Evolutionary conservation across 92 coral and sea anemone genomes (phyloP), one percentile per base, ranked within the genome.

Genomic region (Phenganax marumi): DNA sequence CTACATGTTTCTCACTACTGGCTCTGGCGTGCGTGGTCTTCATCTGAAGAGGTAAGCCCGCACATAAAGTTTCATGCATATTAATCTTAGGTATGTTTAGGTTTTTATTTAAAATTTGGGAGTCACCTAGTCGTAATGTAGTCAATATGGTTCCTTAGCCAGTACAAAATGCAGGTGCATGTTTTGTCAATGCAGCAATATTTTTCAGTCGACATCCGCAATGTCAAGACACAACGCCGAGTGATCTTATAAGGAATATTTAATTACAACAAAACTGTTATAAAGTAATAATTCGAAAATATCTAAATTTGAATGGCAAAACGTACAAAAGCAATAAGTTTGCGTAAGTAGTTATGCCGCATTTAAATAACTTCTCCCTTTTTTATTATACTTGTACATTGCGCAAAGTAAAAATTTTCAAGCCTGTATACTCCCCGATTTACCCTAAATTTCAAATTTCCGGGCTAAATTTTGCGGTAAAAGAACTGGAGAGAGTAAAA

Each of bases 401-500:
- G 13, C 70, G 47, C 70, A 22, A 4, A 64, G 26, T 8, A 43
- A 12, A 64, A 64, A 12, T 22, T 46, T 22, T 4, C 13, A 22
- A 64, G 70, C 70, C 43, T 33, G 43, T 4, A 33, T 33, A 33
- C 43, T 33, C 46, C 70, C 70, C 33, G 70, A 64, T 8, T 24
- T 22, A 10, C 18, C 70, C 70, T 16, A 22, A 64, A 64, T 24
- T 64, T 64, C 47, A 16, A 46, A 46, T 12, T 64, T 12, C 43
- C 43, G 43, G 43, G 43, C 43, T 33, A 33, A 33, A 64, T 22
- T 46, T 46, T 1, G 33, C 46, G 3, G 10, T 33, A 71, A 71
- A 71, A 26, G 47, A 53, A 3, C 53, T 48, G 55, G 76, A 21
- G 76, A 71, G 57, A 71, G 76, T 50, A 71, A 71, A 71, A n/a